Conservation (phyloP, 1,140 invertebrate species). For the Diuraphis noxia region DNA sequence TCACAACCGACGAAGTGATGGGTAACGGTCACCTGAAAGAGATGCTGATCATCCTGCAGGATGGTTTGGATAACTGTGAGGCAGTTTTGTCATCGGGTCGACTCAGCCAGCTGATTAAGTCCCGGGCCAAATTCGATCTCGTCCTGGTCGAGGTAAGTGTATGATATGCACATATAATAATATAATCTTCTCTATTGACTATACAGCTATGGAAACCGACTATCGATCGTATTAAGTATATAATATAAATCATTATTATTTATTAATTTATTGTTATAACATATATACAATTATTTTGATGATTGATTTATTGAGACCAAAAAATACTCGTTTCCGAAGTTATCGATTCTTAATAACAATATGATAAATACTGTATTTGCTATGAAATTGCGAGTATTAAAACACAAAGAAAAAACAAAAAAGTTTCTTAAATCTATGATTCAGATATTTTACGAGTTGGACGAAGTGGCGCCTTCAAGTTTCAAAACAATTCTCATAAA, state of each 20-base stretch:
- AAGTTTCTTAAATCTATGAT: neutral
- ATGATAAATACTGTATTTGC: neutral
- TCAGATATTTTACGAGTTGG: neutral
- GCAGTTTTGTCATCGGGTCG: slow-evolving; percentile 21
- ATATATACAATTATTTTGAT: neutral
- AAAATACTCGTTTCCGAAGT: neutral
- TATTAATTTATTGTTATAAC: neutral
- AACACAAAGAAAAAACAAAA: neutral
- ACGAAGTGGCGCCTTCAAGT: neutral
- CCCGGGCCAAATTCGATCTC: neutral
- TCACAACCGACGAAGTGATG: neutral
- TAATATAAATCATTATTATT: too few relatives aligned
- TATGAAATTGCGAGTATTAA: neutral
- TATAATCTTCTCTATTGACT: too few relatives aligned
- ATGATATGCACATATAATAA: neutral
- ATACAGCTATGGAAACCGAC: neutral
- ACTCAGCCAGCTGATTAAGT: neutral
- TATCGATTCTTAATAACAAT: neutral
- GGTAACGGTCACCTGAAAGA: neutral
- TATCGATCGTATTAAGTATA: neutral
- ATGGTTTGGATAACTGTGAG: slow-evolving; percentile 36
- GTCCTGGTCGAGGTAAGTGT: slow-evolving; percentile 27
- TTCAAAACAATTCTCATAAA: neutral
- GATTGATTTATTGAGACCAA: neutral
- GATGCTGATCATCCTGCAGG: slow-evolving; percentile 12